These are phyloP conservation scores for Diuraphis noxia DNA, from an alignment of 1,140 invertebrate genomes.

Conservation along the genomic window DNA sequence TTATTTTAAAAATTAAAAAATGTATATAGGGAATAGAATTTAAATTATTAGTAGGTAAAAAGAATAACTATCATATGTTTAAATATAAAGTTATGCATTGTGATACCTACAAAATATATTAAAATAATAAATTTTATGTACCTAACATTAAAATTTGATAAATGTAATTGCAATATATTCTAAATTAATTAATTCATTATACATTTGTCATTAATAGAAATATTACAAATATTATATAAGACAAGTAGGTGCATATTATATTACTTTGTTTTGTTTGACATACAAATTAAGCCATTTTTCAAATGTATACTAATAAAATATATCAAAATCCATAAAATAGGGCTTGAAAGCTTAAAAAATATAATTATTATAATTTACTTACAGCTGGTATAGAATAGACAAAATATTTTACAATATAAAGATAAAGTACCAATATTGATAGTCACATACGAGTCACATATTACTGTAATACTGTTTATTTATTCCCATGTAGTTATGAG, in stretches of 20 bases:
- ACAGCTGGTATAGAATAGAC: background rate
- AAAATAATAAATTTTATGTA: background rate
- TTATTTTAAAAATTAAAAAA: background rate
- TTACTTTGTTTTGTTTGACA: background rate
- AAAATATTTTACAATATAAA: background rate
- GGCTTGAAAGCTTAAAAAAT: background rate
- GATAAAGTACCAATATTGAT: background rate
- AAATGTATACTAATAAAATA: background rate
- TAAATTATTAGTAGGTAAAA: background rate
- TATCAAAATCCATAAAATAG: background rate
- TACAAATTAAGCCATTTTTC: background rate
- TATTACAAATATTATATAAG: background rate
- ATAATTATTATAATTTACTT: background rate
- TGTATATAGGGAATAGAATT: background rate
- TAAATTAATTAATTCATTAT: background rate
- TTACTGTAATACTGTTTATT: background rate
- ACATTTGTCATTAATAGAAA: background rate
- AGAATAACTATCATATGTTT: background rate
- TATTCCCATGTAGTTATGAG: background rate
- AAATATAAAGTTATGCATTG: no score
- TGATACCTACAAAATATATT: background rate
- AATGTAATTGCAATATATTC: background rate
- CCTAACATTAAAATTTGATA: background rate
- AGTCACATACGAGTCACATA: background rate
- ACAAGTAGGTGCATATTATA: background rate